Base-by-base conservation (phyloP, 1,140 invertebrate species). In the Bombus sylvicola region DNA sequence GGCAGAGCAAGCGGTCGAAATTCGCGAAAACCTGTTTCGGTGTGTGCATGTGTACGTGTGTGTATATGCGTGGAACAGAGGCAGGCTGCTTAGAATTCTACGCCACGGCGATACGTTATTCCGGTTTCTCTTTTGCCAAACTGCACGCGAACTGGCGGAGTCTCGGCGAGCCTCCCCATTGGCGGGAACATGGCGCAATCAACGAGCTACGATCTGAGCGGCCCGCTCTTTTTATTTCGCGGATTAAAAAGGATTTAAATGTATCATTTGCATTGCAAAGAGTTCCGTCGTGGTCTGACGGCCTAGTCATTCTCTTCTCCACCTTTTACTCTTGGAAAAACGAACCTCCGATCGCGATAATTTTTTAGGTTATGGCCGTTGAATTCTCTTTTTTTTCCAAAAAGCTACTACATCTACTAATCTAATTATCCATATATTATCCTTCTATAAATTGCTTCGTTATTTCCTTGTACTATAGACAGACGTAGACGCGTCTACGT, bases 1-100 rank as follows among this genome's bases (percentile, higher is more conserved):
- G 34, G 37, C n/a, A 28, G 28, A 25, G 75, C 31, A 28, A 47
- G 59, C 66, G 64, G 47, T 73, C 76, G 81, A 83, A 85, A 87
- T 89, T 89, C 79, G 86, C 80, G 34, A 81, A 87, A 85, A 89
- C 88, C 88, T 87, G 88, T 89, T 89, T 68, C 76, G 25, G n/a
- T 64, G 28, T 31, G 31, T 18, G 31, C 64, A 13, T 31, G 47
- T 31, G 31, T 31, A 31, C 28, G 28, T 6, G n/a, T 31, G 53
- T 22, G 34, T 37, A 75, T 34, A 31, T 39, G 53, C 25, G 9
- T 39, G 25, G 34, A 53, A 34, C 31, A 37, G 62, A 68, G 81
- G 31, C 72, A 64, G 9, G 66, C 86, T 85, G 86, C 71, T 87
- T 89, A 88, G 83, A 87, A 89, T 89, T 83, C 88, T 86, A 75